A percentile compares a stretch with the other conserved stretches of the same genome.
Conservation (phyloP, 2,797 vertebrate species). For the Ceryle rudis region DNA sequence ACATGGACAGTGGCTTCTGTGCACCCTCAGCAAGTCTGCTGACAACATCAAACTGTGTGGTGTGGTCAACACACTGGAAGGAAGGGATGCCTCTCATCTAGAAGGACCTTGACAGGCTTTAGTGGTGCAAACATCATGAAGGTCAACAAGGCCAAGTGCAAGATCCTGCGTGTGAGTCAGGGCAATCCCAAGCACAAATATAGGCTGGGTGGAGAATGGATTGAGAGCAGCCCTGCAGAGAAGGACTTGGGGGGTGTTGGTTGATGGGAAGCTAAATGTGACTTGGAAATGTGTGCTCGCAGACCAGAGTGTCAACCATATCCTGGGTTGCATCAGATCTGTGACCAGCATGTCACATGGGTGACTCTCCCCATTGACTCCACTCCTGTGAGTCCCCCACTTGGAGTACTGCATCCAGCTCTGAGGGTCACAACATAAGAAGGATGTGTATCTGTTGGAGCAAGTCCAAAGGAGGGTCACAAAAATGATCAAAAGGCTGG, state of each 20-base stretch:
- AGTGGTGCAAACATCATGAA: not conserved
- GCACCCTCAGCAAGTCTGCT: no score
- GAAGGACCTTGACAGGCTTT: not conserved
- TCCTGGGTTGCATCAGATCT: not conserved
- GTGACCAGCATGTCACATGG: not conserved
- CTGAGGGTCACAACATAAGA: not conserved
- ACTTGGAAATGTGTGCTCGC: not conserved
- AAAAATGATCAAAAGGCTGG: not conserved
- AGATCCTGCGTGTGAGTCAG: not conserved
- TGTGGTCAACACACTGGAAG: not conserved
- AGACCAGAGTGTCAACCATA: not conserved
- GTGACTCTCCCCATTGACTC: not conserved
- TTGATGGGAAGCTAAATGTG: not conserved
- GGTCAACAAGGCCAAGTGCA: not conserved
- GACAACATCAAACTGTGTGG: not conserved
- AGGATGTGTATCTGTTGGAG: not conserved
- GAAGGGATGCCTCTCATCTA: not conserved
- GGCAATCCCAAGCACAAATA: not conserved
- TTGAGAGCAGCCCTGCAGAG: not conserved
- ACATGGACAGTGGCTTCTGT: not conserved
- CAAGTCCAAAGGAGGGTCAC: not conserved
- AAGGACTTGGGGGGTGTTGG: not conserved
- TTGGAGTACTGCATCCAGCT: not conserved
- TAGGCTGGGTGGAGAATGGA: not conserved
- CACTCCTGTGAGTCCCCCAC: not conserved